Conservation (phyloP, 2,888 invertebrate species). For the Eristalis tenax region DNA sequence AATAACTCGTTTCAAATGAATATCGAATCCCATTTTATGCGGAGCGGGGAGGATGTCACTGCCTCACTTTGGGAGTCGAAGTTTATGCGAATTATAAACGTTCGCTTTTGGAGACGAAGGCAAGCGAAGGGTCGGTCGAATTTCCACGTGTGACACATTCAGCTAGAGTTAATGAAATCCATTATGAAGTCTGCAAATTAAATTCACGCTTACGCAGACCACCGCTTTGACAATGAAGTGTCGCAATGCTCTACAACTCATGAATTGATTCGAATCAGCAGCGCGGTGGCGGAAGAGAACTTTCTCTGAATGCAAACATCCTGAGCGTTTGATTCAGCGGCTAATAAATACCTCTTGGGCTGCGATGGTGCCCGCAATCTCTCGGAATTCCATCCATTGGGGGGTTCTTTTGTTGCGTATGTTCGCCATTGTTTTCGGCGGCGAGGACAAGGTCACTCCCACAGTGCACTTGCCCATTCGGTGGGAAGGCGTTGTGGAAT, state of each 20-base stretch:
- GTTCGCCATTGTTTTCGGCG: neutral
- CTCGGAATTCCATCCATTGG: neutral
- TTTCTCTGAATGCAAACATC: constrained; percentile 3
- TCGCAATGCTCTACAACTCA: constrained; percentile 1
- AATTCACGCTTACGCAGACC: constrained; percentile 19
- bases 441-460: constrained; percentile 35
- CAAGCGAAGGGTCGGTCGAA: neutral
- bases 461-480: constrained; percentile 4
- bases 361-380: neutral
- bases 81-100: neutral
- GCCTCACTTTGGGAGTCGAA: neutral
- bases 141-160: neutral
- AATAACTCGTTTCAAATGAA: neutral
- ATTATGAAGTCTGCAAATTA: constrained; percentile 16
- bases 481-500: constrained; percentile 15
- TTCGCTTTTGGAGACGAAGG: neutral
- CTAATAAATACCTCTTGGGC: neutral
- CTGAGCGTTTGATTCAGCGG: neutral
- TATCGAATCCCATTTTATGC: neutral
- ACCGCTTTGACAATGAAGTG: neutral
- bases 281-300: neutral
- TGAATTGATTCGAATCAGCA: constrained; percentile 1
- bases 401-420: neutral
- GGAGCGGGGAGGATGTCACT: neutral
- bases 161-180: constrained; percentile 1